Percentiles rank a stretch among this genome's conserved stretches.
These are phyloP conservation scores for Palloptera scutellata DNA, from an alignment of 2,888 invertebrate species.

Conservation along the genomic window DNA sequence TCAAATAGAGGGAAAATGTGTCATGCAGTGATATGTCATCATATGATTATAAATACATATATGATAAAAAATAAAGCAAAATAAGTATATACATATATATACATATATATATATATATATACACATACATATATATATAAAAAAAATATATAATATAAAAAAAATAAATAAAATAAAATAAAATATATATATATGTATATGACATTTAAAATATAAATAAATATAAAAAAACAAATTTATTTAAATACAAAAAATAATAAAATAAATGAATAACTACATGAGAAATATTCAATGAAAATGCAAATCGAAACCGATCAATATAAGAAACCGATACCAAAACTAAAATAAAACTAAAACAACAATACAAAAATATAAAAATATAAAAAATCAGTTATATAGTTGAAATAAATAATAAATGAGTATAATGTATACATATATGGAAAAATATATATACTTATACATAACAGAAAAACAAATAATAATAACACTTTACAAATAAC, in stretches of 20 bases:
- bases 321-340: slow-evolving; percentile 35
- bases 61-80: slow-evolving; percentile 42
- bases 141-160: slow-evolving; percentile 31
- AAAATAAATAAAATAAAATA: slow-evolving; percentile 35
- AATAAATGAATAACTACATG: too few relatives aligned
- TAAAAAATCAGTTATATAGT: slow-evolving; percentile 13
- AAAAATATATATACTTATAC: slow-evolving; percentile 25
- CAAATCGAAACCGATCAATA: slow-evolving; percentile 39
- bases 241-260: slow-evolving; percentile 31
- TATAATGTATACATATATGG: slow-evolving; percentile 11
- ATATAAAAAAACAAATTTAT: slow-evolving; percentile 33
- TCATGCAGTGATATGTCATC: slow-evolving; percentile 84
- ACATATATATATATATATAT: slow-evolving; percentile 35
- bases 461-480: slow-evolving; percentile 18
- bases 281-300: slow-evolving; percentile 33
- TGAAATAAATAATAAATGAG: background rate
- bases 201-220: slow-evolving; percentile 39
- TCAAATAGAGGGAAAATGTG: slow-evolving; percentile 96
- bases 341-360: too few relatives aligned
- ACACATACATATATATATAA: slow-evolving; percentile 33
- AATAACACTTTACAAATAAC: slow-evolving; percentile 8
- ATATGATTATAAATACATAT: slow-evolving; percentile 49
- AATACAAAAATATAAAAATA: slow-evolving; percentile 20
- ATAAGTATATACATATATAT: slow-evolving; percentile 33
- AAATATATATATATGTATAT: slow-evolving; percentile 15